Evolutionary conservation across 2,113 vertebrate species (phyloP).

Genomic region (Leuciscus idus): DNA sequence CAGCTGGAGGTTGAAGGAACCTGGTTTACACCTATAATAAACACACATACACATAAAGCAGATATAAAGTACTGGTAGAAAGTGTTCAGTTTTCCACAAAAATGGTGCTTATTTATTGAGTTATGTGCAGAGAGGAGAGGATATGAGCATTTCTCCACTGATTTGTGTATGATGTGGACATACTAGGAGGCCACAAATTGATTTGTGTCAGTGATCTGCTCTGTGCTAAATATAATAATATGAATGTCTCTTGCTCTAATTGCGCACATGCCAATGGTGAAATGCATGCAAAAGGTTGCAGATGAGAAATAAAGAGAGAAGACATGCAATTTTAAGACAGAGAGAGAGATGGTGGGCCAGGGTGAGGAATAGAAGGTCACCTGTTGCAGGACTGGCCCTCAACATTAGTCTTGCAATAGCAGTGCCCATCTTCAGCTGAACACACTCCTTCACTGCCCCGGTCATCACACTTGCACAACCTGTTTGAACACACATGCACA

Average conservation of each 20-base stretch:
- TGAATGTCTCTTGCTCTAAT: neutral
- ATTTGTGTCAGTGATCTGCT: neutral
- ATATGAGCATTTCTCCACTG: neutral
- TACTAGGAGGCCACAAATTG: neutral
- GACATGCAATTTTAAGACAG: neutral
- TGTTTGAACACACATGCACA: slow-evolving; percentile 59
- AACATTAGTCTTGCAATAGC: slow-evolving; percentile 84
- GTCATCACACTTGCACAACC: slow-evolving; percentile 81
- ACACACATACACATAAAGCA: slow-evolving; percentile 24
- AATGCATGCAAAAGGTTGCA: neutral
- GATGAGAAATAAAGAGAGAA: neutral
- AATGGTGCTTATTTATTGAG: neutral
- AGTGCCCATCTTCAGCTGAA: slow-evolving; percentile 81
- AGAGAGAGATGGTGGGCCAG: neutral
- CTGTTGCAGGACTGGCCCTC: slow-evolving; percentile 88
- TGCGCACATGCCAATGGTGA: neutral
- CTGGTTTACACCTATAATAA: slow-evolving; percentile 83
- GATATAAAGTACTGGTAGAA: neutral
- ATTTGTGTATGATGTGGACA: neutral
- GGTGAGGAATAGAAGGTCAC: slow-evolving; percentile 56
- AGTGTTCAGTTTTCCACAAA: neutral
- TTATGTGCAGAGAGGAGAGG: neutral
- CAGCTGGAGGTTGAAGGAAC: slow-evolving; percentile 84
- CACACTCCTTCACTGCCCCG: slow-evolving; percentile 81
- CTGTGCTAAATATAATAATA: neutral